These are phyloP conservation scores for Gorsachius goisagi DNA, from an alignment of 2,113 vertebrate species.

Conservation along the genomic window DNA sequence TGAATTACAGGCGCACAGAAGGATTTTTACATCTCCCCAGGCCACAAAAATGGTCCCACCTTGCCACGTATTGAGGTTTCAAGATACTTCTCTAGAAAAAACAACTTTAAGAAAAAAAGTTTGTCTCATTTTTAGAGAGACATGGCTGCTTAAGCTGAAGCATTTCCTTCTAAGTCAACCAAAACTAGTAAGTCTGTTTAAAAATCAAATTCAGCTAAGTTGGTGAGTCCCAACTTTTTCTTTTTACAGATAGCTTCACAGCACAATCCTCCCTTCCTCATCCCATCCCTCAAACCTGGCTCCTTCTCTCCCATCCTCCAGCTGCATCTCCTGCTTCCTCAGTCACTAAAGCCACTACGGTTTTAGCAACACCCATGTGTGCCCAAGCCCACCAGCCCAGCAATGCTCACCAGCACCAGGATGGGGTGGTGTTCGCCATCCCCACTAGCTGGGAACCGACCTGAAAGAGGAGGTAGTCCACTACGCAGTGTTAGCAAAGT, in stretches of 20 bases:
- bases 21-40: neutral
- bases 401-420: neutral
- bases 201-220: neutral
- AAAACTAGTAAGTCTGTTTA: neutral
- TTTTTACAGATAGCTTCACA: neutral
- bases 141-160: neutral
- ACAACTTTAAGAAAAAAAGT: neutral
- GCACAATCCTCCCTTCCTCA: neutral
- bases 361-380: fast-evolving
- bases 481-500: neutral
- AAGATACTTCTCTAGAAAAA: neutral
- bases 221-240: neutral
- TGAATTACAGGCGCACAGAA: fast-evolving
- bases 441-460: neutral
- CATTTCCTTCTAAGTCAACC: neutral
- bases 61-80: neutral
- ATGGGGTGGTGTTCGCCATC: fast-evolving
- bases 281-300: neutral
- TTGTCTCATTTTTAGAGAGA: neutral
- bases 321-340: neutral
- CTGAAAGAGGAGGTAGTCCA: neutral
- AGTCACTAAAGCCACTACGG: neutral
- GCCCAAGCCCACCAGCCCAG: neutral
- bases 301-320: neutral
- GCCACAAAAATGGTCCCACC: neutral